Evolutionary conservation across 2,113 vertebrate species (phyloP).

Genomic region (Odontophorus gujanensis): DNA sequence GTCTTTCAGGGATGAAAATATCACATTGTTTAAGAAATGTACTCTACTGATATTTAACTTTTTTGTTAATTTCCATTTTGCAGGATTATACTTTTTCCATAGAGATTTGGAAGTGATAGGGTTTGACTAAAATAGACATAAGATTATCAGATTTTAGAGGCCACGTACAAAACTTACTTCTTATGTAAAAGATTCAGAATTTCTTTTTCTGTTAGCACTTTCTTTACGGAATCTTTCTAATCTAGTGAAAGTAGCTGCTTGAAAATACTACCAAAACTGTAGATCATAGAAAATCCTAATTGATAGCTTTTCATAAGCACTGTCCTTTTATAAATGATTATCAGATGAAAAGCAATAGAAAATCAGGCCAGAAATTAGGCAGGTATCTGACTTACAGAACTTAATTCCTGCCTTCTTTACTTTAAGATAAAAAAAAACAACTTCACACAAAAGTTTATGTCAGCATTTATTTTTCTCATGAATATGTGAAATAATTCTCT

Average conservation of each 20-base stretch:
- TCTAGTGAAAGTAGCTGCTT: not conserved
- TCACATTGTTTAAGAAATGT: not conserved
- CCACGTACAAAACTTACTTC: not conserved
- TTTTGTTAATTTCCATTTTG: not conserved
- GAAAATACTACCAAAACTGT: not conserved
- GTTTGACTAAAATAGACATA: not conserved
- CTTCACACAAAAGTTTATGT: not conserved
- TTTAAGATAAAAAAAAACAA: slow-evolving; percentile 4
- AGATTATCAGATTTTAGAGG: not conserved
- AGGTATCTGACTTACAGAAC: not conserved
- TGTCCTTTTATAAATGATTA: not conserved
- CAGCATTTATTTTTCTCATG: not conserved
- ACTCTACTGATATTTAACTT: not conserved
- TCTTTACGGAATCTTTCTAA: not conserved
- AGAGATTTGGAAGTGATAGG: not conserved
- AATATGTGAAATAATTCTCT: not conserved
- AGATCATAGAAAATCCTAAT: not conserved
- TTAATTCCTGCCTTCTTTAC: not conserved
- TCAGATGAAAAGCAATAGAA: not conserved
- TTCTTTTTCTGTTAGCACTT: not conserved
- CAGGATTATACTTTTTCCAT: not conserved
- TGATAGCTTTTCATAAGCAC: not conserved
- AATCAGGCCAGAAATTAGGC: not conserved
- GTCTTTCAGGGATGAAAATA: not conserved
- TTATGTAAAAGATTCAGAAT: not conserved